Percentiles rank a stretch among this genome's conserved stretches.
phyloP scores from a whole-genome alignment of 1,140 invertebrate species.

The Drosophila sp. region DNA sequence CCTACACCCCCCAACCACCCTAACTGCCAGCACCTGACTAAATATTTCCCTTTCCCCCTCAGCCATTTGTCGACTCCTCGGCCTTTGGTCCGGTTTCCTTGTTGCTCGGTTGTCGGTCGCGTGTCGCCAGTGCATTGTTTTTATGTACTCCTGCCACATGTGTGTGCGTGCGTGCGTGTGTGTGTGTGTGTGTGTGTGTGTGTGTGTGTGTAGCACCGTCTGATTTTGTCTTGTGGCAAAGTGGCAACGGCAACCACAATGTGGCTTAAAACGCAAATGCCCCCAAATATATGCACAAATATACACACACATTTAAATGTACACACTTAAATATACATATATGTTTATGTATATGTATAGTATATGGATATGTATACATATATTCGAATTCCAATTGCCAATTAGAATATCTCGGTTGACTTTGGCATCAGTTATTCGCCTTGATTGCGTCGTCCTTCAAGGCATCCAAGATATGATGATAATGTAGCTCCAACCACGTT shows the following conservation, averaged over 20 bases:
- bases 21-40: background rate
- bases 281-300: background rate
- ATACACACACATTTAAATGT: too few relatives aligned
- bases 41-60: background rate
- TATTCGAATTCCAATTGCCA: slow-evolving; percentile 28
- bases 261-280: slow-evolving; percentile 14
- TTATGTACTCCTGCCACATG: slow-evolving; percentile 48
- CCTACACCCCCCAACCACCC: background rate
- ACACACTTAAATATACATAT: too few relatives aligned
- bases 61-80: background rate
- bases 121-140: slow-evolving; percentile 54
- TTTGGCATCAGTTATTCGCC: slow-evolving; percentile 22
- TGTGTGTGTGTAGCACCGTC: background rate
- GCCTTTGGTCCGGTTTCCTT: slow-evolving; percentile 20
- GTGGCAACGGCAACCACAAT: slow-evolving; percentile 36
- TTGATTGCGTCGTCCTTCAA: slow-evolving; percentile 16
- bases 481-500: slow-evolving; percentile 4
- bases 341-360: background rate
- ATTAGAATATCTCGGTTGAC: slow-evolving; percentile 42
- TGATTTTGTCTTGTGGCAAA: slow-evolving; percentile 42
- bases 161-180: slow-evolving; percentile 4
- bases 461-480: slow-evolving; percentile 12
- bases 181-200: slow-evolving; percentile 28
- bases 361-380: background rate
- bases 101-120: slow-evolving; percentile 22